Base-by-base conservation (phyloP, 2,113 vertebrate species). In the Anas platyrhynchos region DNA sequence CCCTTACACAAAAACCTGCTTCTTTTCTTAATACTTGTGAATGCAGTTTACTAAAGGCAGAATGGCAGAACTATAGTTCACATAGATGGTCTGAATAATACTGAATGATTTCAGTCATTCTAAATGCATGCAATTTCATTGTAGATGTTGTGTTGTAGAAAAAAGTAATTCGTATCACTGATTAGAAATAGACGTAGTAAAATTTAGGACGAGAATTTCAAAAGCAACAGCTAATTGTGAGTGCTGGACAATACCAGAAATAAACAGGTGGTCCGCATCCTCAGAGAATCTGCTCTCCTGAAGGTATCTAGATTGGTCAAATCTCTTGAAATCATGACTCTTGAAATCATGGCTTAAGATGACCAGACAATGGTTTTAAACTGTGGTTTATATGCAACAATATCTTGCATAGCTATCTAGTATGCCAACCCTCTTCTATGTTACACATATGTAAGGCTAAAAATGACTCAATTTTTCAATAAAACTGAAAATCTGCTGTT, bases 1-100 rank as follows among this genome's bases (percentile, higher is more conserved):
- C 44, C 50, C 26, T 69, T 34, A 63, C 5, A 91, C 36, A 58
- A 92, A 71, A 86, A 17, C 2, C 4, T 63, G 1, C 13, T 80
- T 9, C 12, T 81, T 54, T 31, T 87, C 31, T 55, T 68, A 32
- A 48, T 43, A 44, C 11, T 83, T 85, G 67, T 83, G 36, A 74
- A 77, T 55, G 59, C 15, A 77, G 18, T 74, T 72, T 83, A 13
- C 52, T 69, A 29, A 32, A 73, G 22, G 43, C 6, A 16, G 27
- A 38, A n/a, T 61, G 43, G 46, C 22, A 74, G 41, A 41, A 41
- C 66, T 52, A 38, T 16, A 63, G 20, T 75, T 84, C 81, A 94
- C 14, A n/a, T 83, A 94, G 91, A 86, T 78, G 80, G 68, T 85
- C 73, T 91, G 43, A 91, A 83, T 88, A 88, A 83, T 43, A 83